Percentiles rank a stretch among this genome's conserved stretches.
Evolutionary conservation across 92 coral and sea anemone species (phyloP).

Genomic region (Porites cylindrica): DNA sequence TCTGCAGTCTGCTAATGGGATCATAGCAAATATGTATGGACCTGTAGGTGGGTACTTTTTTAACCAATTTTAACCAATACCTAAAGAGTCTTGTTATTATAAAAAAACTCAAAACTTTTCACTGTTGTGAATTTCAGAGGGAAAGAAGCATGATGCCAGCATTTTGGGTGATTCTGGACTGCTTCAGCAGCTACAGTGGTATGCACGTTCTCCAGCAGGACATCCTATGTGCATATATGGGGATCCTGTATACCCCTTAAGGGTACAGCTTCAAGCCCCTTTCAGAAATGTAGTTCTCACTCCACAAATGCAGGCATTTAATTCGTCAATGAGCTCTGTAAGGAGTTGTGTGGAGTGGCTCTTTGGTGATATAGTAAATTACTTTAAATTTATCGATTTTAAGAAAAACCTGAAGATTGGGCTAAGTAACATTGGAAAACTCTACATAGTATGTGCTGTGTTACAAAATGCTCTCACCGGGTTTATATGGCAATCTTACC

Average conservation of each 20-base stretch:
- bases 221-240: no score
- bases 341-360: constrained; percentile 59
- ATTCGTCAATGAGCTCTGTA: constrained; percentile 56
- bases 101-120: constrained; percentile 30
- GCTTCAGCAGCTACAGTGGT: constrained; percentile 14
- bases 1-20: constrained; percentile 21
- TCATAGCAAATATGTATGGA: not conserved
- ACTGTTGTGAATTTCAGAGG: not conserved
- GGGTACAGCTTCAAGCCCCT: no score
- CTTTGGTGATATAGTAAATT: constrained; percentile 42
- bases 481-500: constrained; percentile 29
- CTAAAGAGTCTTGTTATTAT: constrained; percentile 24
- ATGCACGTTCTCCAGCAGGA: constrained; percentile 22
- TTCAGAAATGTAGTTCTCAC: constrained; percentile 32
- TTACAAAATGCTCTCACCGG: constrained; percentile 23
- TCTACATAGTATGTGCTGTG: constrained; percentile 47
- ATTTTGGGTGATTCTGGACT: constrained; percentile 43
- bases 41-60: no score
- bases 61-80: not conserved
- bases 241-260: no score
- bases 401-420: constrained; percentile 45
- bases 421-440: constrained; percentile 29
- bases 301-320: constrained; percentile 55
- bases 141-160: not conserved
- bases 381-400: constrained; percentile 61